Percentiles rank a stretch among this genome's conserved stretches.
Conservation (phyloP, 2,888 invertebrate genomes). For the Philhelius pedissequus region DNA sequence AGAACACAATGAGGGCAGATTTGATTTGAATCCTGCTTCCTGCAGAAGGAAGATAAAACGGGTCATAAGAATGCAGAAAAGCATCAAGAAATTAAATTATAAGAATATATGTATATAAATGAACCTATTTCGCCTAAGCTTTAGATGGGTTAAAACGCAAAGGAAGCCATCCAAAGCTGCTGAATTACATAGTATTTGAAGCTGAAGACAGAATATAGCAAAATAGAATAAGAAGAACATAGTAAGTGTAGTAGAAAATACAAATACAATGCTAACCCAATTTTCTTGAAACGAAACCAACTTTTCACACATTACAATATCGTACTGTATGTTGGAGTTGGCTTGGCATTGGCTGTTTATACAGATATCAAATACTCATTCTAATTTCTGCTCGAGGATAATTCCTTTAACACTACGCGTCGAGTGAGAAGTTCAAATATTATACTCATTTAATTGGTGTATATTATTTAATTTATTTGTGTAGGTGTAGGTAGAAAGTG, state of each 20-base stretch:
- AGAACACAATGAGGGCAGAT: slow-evolving; percentile 25
- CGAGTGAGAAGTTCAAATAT: slow-evolving; percentile 34
- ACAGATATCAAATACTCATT: neutral
- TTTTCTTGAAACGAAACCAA: slow-evolving; percentile 6
- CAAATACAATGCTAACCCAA: slow-evolving; percentile 20
- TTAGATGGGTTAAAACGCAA: neutral
- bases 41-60: slow-evolving; percentile 52
- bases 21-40: slow-evolving; percentile 36
- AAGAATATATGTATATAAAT: neutral
- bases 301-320: slow-evolving; percentile 43
- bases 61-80: slow-evolving; percentile 37
- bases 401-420: slow-evolving; percentile 17
- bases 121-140: slow-evolving; percentile 2
- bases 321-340: neutral
- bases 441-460: slow-evolving; percentile 52
- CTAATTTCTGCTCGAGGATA: slow-evolving; percentile 7
- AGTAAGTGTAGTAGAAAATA: neutral
- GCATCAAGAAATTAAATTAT: slow-evolving; percentile 63
- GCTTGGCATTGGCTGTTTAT: too few species aligned
- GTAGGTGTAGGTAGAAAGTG: too few species aligned
- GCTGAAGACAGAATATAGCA: neutral
- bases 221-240: neutral
- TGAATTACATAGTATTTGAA: slow-evolving; percentile 37
- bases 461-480: slow-evolving; percentile 61
- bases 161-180: neutral